Evolutionary conservation across 1,140 invertebrate genomes (phyloP).

Genomic region (Diuraphis noxia): DNA sequence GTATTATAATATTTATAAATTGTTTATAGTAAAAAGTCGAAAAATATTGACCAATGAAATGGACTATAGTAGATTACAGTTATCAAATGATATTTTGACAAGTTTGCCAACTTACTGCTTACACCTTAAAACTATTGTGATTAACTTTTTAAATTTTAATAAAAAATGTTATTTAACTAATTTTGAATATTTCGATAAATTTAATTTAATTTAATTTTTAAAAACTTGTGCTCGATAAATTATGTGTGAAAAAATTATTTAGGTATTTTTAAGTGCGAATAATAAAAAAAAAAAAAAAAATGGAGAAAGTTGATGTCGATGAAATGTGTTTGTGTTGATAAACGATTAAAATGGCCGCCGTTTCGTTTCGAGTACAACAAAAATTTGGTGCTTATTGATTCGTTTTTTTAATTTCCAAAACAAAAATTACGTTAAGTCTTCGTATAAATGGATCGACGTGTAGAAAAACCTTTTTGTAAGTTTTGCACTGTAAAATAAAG

Average conservation of each 20-base stretch:
- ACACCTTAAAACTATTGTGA: neutral
- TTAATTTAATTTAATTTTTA: neutral
- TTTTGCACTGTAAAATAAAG: constrained; percentile 33
- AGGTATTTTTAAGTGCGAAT: neutral
- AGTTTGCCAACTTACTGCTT: neutral
- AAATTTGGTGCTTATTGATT: constrained; percentile 45
- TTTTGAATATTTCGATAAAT: neutral
- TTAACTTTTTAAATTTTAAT: neutral
- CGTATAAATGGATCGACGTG: constrained; percentile 1
- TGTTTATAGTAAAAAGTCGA: neutral
- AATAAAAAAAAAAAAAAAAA: neutral
- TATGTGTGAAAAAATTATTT: neutral
- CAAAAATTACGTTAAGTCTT: neutral
- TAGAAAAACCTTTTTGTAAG: constrained; percentile 23
- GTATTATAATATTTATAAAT: neutral
- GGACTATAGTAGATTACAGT: neutral
- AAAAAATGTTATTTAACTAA: neutral
- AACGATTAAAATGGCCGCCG: constrained; percentile 54
- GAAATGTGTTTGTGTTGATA: constrained; percentile 54
- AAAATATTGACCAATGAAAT: constrained; percentile 29
- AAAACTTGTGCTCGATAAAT: too few species aligned
- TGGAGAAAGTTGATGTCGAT: constrained; percentile 48
- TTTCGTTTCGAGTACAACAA: constrained; percentile 50
- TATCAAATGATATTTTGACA: constrained; percentile 39
- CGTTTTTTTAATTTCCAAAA: neutral